Evolutionary conservation across 2,113 vertebrate species (phyloP).

Genomic region (Entelurus aequoreus): DNA sequence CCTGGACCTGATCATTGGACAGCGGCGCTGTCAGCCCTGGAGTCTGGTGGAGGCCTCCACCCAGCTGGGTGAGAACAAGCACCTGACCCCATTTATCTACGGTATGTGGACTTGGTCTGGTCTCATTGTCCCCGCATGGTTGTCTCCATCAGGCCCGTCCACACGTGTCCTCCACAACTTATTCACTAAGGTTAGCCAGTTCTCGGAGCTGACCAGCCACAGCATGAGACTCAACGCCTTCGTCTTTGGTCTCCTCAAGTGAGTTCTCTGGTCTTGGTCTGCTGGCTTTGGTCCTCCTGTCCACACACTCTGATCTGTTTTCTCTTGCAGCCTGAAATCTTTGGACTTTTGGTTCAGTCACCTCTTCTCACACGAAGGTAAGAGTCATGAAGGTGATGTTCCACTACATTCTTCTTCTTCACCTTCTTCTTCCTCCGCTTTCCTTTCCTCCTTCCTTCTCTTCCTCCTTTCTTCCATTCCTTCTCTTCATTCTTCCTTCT

Average conservation of each 20-base stretch:
- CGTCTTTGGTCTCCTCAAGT: slow-evolving; percentile 97
- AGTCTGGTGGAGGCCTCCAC: slow-evolving; percentile 93
- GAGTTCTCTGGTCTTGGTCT: slow-evolving; percentile 48
- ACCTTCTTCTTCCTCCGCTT: too few relatives aligned
- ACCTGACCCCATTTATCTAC: too few relatives aligned
- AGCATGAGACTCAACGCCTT: slow-evolving; percentile 94
- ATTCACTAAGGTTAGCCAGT: slow-evolving; percentile 88
- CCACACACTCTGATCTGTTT: not conserved
- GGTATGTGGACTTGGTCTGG: not conserved
- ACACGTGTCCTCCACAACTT: slow-evolving; percentile 87
- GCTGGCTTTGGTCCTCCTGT: not conserved
- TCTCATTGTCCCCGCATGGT: not conserved
- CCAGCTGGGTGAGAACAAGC: slow-evolving; percentile 59
- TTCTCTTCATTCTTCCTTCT: too few relatives aligned
- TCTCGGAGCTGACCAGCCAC: slow-evolving; percentile 85
- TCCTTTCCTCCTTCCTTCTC: too few relatives aligned
- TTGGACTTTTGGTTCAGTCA: slow-evolving; percentile 98
- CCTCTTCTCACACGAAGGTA: slow-evolving; percentile 93
- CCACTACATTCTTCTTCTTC: too few relatives aligned
- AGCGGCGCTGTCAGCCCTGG: slow-evolving; percentile 90
- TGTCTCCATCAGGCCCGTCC: slow-evolving; percentile 78
- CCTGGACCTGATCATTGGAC: slow-evolving; percentile 91
- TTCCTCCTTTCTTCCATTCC: too few relatives aligned
- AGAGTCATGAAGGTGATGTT: slow-evolving; percentile 16
- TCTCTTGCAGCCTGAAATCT: slow-evolving; percentile 79